Evolutionary conservation across 2,888 invertebrate species (phyloP), one percentile per base, ranked within the genome.

Genomic region (Perizoma flavofasciatum): DNA sequence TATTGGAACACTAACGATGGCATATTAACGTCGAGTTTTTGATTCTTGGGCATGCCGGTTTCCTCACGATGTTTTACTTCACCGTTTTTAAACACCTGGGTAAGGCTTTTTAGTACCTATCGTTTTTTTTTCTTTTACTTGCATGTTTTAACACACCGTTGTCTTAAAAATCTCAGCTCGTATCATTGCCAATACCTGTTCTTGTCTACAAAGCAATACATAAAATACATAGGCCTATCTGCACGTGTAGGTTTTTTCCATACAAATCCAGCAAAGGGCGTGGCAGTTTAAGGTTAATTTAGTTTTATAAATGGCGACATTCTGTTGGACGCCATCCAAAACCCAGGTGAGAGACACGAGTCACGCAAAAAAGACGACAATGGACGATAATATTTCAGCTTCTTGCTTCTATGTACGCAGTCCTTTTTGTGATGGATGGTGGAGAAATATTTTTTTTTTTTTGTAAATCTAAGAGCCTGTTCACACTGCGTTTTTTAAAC

Each of bases 331-430:
- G 63, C 55, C 56, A 55, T 61, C 34, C 52, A 43, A 55, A 34
- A 7, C 55, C 72, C 76, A 78, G 76, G 68, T 78, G 76, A 59
- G 40, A 45, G 76, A 68, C 73, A 77, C 77, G 75, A 75, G 77
- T 63, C 71, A 47, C 8, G 22, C 55, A 6, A 44, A 37, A 37
- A 37, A 37, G 7, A 37, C 55, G 56, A 59, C 58, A 65, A 53
- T 50, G 22, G 22, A 32, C 32, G 11, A 49, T 51, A 51, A 55
- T 47, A 40, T 35, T 40, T 52, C 33, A 34, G 37, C 32, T 52
- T 48, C 6, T 57, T 35, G 7, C 51, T 49, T 48, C 8, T 49
- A 44, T 49, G 55, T 44, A 33, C 22, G 0, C 8, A 6, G 34
- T 35, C 40, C 34, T 22, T 22, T 22, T 22, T 22, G 22, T 22